Evolutionary conservation across 2,797 vertebrate genomes (phyloP), one percentile per base, ranked within the genome.

Genomic region (Gobionotothen gibberifrons): DNA sequence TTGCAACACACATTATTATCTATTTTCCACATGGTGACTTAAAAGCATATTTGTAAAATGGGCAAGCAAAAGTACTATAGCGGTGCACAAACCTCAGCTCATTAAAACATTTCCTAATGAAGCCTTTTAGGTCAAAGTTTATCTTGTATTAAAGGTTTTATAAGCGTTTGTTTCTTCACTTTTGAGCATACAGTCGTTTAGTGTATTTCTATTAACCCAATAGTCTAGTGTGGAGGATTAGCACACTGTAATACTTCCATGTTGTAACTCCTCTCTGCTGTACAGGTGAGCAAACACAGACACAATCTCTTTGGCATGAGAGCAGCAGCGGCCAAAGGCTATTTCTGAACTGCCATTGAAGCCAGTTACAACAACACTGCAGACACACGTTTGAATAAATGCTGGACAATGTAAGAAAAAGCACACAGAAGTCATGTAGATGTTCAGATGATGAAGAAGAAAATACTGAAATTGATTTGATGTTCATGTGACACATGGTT

Each of bases 201-300:
- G 52, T 49, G 3, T 6, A 10, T 68, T 48, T 32, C 56, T 4
- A 64, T 72, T 43, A 62, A 55, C 40, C 26, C 46, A 51, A 3
- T 2, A 14, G 21, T n/a, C 66, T 74, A 49, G 72, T 70, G 57
- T 14, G 47, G 68, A 69, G 48, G 52, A 78, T 75, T 60, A 76
- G 54, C 26, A 72, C 9, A 69, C 52, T 57, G 52, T 51, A 58
- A 29, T 11, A 21, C 53, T 22, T 66, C 40, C 15, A 6, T 49
- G 21, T 53, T 21, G 26, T 61, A 53, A 67, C 57, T 17, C 3
- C n/a, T 42, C 22, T 36, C 72, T n/a, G 44, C 46, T 63, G 51
- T 61, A 21, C 55, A 4, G 13, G 10, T 67, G 47, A 72, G 62
- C 61, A 56, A 57, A 57, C 43, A 69, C 42, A 67, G 15, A 78